phyloP scores from a whole-genome alignment of 2,888 invertebrate genomes.

The Agonopterix alstromeriana region DNA sequence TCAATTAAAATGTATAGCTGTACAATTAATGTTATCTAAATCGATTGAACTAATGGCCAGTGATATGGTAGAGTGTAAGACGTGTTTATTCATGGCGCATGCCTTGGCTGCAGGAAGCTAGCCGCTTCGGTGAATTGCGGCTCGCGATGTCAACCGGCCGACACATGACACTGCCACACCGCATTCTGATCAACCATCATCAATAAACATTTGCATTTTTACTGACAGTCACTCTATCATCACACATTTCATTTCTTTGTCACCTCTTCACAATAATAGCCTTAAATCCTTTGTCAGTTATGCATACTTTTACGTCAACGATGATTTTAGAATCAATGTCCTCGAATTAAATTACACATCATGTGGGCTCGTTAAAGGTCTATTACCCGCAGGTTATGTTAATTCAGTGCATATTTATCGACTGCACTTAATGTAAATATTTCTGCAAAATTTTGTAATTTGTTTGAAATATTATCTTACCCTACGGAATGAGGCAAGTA shows the following conservation, averaged over 20 bases:
- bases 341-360: constrained; percentile 45
- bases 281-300: constrained; percentile 3
- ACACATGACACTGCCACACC: constrained; percentile 36
- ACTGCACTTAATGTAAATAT: constrained; percentile 34
- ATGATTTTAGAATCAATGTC: constrained; percentile 39
- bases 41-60: not conserved
- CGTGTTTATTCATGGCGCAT: constrained; percentile 59
- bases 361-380: constrained; percentile 57
- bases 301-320: constrained; percentile 7
- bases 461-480: constrained; percentile 22
- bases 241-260: constrained; percentile 15
- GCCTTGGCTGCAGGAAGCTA: constrained; percentile 57
- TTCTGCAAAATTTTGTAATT: constrained; percentile 39
- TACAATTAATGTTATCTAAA: not conserved
- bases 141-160: constrained; percentile 24
- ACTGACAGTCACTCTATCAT: constrained; percentile 11
- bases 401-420: constrained; percentile 41
- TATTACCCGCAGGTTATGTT: constrained; percentile 62
- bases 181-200: constrained; percentile 43
- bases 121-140: constrained; percentile 56
- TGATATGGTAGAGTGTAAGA: constrained; percentile 16
- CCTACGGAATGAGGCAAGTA: constrained; percentile 17
- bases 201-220: constrained; percentile 27
- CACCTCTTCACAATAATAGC: constrained; percentile 4
- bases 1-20: not conserved